A percentile compares a stretch with the other conserved stretches of the same genome.
These are phyloP conservation scores for Plecturocebus donacophilus DNA, from an alignment of 2,113 vertebrate genomes.

Conservation along the genomic window DNA sequence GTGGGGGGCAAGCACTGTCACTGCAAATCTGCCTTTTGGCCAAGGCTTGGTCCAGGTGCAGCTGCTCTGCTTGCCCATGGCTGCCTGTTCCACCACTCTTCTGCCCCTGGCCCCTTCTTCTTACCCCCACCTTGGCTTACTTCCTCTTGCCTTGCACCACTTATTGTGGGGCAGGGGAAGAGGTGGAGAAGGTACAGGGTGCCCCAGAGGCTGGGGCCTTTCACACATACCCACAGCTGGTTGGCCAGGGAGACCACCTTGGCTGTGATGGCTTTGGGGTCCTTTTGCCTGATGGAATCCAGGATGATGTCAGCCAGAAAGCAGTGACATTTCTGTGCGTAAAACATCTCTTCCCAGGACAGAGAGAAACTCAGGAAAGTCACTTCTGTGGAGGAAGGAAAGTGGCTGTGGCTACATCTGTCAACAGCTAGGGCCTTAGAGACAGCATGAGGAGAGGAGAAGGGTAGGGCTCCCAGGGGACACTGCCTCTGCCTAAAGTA, in stretches of 20 bases:
- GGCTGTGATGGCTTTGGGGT: conserved; percentile 76
- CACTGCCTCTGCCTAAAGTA: not conserved
- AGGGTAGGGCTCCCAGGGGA: not conserved
- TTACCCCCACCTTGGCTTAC: not conserved
- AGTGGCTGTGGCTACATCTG: not conserved
- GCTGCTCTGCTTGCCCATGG: not conserved
- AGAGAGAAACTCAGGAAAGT: conserved; percentile 82
- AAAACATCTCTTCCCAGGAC: conserved; percentile 84
- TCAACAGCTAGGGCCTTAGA: not conserved
- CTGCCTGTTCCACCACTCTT: not conserved
- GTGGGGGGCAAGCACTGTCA: not conserved
- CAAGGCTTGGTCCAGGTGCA: not conserved
- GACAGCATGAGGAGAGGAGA: not conserved
- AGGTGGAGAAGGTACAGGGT: not conserved
- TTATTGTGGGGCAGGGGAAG: not conserved
- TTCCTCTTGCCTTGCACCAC: not conserved
- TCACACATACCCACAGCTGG: conserved; percentile 79
- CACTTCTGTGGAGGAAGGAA: conserved; percentile 68
- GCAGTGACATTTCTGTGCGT: conserved; percentile 79
- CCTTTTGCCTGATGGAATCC: conserved; percentile 81
- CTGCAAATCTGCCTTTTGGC: not conserved
- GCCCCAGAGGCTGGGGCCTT: fast-evolving
- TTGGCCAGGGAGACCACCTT: conserved; percentile 75
- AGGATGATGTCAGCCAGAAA: conserved; percentile 84
- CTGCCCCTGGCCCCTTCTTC: not conserved